Percentiles rank a stretch among this genome's conserved stretches.
phyloP scores from a whole-genome alignment of 2,888 invertebrate genomes.

The Dione vanillae region DNA sequence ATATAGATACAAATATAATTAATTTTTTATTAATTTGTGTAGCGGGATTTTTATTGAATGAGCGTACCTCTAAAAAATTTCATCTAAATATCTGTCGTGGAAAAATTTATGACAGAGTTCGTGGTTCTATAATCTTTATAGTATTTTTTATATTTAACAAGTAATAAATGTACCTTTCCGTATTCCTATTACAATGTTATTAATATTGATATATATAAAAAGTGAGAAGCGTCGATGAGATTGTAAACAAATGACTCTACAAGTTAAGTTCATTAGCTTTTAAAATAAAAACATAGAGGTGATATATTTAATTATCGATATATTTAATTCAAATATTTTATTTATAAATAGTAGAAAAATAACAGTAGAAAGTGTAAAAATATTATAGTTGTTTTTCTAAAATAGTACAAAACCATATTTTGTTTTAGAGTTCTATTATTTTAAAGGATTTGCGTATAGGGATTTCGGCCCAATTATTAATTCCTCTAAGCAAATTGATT shows the following conservation, averaged over 20 bases:
- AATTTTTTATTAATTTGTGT: background rate
- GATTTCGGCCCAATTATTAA: too few relatives aligned
- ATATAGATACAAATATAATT: background rate
- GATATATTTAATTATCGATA: background rate
- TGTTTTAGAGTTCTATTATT: too few relatives aligned
- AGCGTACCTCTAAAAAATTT: background rate
- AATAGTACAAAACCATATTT: too few relatives aligned
- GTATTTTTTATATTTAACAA: background rate
- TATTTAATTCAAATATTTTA: background rate
- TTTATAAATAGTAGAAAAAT: too few relatives aligned
- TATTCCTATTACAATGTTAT: background rate
- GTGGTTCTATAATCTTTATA: background rate
- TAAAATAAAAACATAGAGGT: background rate
- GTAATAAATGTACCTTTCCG: background rate
- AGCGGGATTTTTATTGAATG: background rate
- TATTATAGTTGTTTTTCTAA: background rate
- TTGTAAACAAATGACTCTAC: background rate
- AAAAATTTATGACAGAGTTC: background rate
- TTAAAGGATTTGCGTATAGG: too few relatives aligned
- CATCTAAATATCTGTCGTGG: background rate
- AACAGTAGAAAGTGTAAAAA: background rate
- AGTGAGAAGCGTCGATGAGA: background rate
- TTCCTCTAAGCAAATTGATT: too few relatives aligned
- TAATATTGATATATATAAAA: constrained; percentile 9
- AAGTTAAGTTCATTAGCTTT: constrained; percentile 6